phyloP scores from a whole-genome alignment of 2,113 vertebrate species.

The Cyprinodon tularosa region DNA sequence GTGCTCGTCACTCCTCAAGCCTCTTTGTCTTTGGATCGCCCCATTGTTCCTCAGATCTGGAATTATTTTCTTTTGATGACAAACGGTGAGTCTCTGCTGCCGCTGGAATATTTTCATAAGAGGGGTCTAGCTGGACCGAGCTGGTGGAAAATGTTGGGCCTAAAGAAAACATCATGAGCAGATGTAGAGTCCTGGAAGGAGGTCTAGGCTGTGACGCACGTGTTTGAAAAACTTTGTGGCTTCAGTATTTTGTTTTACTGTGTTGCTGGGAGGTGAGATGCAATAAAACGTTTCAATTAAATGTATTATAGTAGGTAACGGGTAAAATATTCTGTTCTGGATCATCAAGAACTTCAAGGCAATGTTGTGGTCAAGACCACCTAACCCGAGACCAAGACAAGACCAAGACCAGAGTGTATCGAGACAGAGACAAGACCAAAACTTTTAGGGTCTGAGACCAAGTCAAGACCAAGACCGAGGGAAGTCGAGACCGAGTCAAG shows the following conservation, averaged over 20 bases:
- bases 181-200: background rate
- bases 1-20: constrained; percentile 55
- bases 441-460: too few relatives aligned
- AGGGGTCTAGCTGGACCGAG: constrained; percentile 8
- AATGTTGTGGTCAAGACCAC: too few relatives aligned
- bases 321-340: too few relatives aligned
- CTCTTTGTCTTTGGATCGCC: constrained; percentile 37
- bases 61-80: constrained; percentile 51
- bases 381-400: too few relatives aligned
- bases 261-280: background rate
- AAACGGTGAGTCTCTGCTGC: constrained; percentile 19
- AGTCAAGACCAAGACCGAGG: too few relatives aligned
- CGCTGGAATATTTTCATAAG: constrained; percentile 52
- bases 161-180: constrained; percentile 17
- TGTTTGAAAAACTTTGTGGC: background rate
- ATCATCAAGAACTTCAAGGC: too few relatives aligned
- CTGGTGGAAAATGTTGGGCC: constrained; percentile 38
- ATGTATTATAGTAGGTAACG: background rate
- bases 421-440: too few relatives aligned
- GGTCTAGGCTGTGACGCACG: background rate
- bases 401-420: too few relatives aligned
- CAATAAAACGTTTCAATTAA: background rate
- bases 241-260: too few relatives aligned
- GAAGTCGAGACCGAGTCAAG: too few relatives aligned
- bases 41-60: constrained; percentile 47